Base-by-base conservation (phyloP, 2,113 vertebrate genomes). In the Prochilodus magdalenae region DNA sequence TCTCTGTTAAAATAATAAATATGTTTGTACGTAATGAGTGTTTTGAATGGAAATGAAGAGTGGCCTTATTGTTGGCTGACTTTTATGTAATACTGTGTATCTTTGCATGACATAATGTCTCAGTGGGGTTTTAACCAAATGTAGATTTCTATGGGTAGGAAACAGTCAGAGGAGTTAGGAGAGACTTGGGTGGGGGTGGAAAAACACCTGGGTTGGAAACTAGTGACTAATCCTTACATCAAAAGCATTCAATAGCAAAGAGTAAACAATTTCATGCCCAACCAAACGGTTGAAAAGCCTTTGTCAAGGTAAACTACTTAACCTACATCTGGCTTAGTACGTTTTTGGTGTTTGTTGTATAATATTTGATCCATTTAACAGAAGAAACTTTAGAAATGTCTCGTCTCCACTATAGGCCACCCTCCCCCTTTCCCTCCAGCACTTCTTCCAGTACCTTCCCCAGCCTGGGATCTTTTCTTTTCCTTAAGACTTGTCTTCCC, bases 401-500 rank as follows among this genome's bases (percentile, higher is more conserved):
- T 36, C 49, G 24, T 67, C 22, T 40, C 33, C 24, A 40, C 47
- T 30, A 5, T 20, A 14, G 47, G 36, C 49, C n/a, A 80, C 82
- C 80, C 47, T 86, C 72, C 73, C 75, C 74, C 62, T 75, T 73
- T 69, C 78, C 79, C 57, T 81, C 55, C 59, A 79, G 71, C 77
- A 69, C 73, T 80, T 57, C 87, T 72, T 74, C 65, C 69, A 36
- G 65, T 86, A 84, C 77, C 86, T 77, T 75, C 83, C 84, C 75
- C 83, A 83, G 91, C 90, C 92, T 88, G 75, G 14, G 16, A 69
- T 62, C 33, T 40, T 74, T 59, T 80, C 73, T 72, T 71, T 55
- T 71, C 83, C 30, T 27, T 60, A 63, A 27, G 69, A 70, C 78
- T 74, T 79, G 77, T 83, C 81, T 77, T 85, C 69, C 78, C 85